Evolutionary conservation across 2,797 vertebrate genomes (phyloP), one percentile per base, ranked within the genome.

Genomic region (Rhinogobio ventralis): DNA sequence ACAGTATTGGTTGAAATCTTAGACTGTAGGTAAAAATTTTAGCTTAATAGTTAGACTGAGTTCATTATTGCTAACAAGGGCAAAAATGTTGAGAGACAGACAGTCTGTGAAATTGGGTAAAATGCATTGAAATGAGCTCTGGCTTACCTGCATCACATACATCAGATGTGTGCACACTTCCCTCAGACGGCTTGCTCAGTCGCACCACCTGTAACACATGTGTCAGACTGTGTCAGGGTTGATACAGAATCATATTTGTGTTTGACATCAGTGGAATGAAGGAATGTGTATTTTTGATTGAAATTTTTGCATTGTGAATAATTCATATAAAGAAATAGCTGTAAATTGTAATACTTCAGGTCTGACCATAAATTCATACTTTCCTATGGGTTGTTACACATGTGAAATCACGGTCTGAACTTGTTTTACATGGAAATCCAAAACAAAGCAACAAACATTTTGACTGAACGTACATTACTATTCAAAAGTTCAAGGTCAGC

Each of bases 101-200:
- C 0, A 45, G 15, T 75, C 13, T 51, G 46, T 75, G 25, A 30
- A n/a, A 64, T 45, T 49, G 46, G 11, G 25, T 67, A 28, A 76
- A 69, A 78, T 23, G 1, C 13, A 55, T 46, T 17, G 11, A 49
- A 30, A 3, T 81, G 19, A 74, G 36, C 6, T 79, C 15, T 25
- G 67, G 30, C 86, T 86, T 15, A 89, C 88, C 86, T 75, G 30
- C 53, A 53, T 79, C 62, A 83, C 25, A 80, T 36, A n/a, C 33
- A n/a, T 83, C 76, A 68, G 64, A 68, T 68, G 30, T 86, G 57
- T 7, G 79, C 45, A 33, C 46, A 67, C 13, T 68, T 14, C 57
- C 81, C 33, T 86, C 74, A 49, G 49, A 60, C 3, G 25, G n/a
- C 46, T 80, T 79, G 67, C 39, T 85, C 23, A 67, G 66, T 33